These are phyloP conservation scores for Drosophila demipolita DNA, from an alignment of 2,888 invertebrate species.

Conservation along the genomic window DNA sequence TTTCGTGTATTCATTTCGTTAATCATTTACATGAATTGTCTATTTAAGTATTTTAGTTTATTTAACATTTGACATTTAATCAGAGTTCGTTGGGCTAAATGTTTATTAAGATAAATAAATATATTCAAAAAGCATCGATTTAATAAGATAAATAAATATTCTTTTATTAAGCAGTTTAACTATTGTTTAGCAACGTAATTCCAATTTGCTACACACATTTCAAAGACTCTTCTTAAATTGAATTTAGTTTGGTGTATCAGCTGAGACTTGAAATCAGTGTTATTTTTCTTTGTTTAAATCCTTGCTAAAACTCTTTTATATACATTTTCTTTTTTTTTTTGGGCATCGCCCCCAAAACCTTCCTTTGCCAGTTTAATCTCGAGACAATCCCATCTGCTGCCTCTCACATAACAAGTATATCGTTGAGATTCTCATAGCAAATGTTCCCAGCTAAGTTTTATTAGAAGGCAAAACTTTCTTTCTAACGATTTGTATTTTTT, in stretches of 20 bases:
- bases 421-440: constrained; percentile 40
- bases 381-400: constrained; percentile 52
- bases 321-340: background rate
- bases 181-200: background rate
- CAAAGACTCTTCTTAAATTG: background rate
- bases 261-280: constrained; percentile 14
- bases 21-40: no score
- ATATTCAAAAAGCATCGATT: background rate
- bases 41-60: no score
- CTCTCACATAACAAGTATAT: constrained; percentile 53
- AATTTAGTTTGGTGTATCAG: constrained; percentile 4
- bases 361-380: constrained; percentile 28
- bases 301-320: constrained; percentile 12
- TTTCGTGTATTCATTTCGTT: no score
- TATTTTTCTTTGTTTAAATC: background rate
- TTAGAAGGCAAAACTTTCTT: constrained; percentile 74
- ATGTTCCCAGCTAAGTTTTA: constrained; percentile 56
- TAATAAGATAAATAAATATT: background rate
- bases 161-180: background rate
- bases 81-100: no score
- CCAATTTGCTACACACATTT: background rate
- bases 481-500: constrained; percentile 44
- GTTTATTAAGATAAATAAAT: background rate
- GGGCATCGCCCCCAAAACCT: constrained; percentile 12
- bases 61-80: no score